Conservation (phyloP, 1,140 invertebrate genomes). For the Rhyacophila brunnea region DNA sequence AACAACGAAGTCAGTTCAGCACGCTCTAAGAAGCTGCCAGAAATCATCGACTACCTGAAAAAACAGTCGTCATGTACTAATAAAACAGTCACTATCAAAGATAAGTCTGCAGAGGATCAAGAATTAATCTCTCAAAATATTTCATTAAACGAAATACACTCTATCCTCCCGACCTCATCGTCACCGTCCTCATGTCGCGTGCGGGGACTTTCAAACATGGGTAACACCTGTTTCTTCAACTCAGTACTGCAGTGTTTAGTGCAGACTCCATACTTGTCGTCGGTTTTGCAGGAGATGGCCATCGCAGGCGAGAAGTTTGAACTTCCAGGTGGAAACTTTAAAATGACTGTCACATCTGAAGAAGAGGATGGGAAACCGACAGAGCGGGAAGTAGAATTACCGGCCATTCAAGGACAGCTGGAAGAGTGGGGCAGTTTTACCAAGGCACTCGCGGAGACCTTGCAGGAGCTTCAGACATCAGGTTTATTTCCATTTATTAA, state of each 20-base stretch:
- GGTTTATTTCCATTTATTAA: constrained; percentile 18
- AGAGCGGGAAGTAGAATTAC: constrained; percentile 50
- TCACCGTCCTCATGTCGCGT: constrained; percentile 43
- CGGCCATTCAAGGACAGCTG: constrained; percentile 65
- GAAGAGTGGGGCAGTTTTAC: constrained; percentile 72
- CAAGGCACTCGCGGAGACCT: constrained; percentile 63
- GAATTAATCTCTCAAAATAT: background rate
- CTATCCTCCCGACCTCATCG: background rate
- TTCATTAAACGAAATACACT: background rate
- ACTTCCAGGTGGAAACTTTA: constrained; percentile 66
- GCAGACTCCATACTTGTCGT: constrained; percentile 78
- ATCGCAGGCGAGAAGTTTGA: constrained; percentile 66
- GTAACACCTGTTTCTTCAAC: constrained; percentile 97
- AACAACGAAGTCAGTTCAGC: constrained; percentile 58
- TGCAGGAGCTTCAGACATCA: constrained; percentile 67
- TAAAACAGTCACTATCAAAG: background rate
- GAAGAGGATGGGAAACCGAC: constrained; percentile 37
- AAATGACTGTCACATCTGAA: constrained; percentile 35
- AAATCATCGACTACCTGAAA: constrained; percentile 64
- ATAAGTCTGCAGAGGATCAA: constrained; percentile 2
- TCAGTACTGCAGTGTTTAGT: constrained; percentile 89
- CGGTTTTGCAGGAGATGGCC: constrained; percentile 69
- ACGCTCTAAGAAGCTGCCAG: constrained; percentile 62
- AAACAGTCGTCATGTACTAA: constrained; percentile 43
- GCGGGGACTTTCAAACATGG: constrained; percentile 79